phyloP scores from a whole-genome alignment of 2,797 vertebrate species.

The Enteromius fasciolatus region DNA sequence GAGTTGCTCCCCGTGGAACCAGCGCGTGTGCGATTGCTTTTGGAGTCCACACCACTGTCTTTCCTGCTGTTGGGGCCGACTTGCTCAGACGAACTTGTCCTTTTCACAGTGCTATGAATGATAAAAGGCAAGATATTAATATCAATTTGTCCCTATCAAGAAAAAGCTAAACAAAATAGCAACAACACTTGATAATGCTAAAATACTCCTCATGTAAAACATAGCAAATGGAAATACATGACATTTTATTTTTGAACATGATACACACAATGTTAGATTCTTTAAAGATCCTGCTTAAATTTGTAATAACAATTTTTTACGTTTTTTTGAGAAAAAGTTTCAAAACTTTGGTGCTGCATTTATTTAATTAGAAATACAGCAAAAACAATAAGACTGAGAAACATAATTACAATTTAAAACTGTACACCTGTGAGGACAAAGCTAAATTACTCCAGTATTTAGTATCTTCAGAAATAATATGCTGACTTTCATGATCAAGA shows the following conservation, averaged over 20 bases:
- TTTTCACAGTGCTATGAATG: conserved; percentile 86
- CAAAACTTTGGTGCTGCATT: not conserved
- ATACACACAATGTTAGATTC: not conserved
- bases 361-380: not conserved
- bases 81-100: conserved; percentile 93
- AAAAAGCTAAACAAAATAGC: not conserved
- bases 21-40: conserved; percentile 87
- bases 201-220: not conserved
- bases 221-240: not conserved
- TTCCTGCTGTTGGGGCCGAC: conserved; percentile 87
- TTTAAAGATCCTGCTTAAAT: not conserved
- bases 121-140: conserved; percentile 19
- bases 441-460: not conserved
- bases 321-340: not conserved
- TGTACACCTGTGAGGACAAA: not conserved
- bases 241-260: not conserved
- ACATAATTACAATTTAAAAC: not conserved
- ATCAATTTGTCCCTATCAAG: not conserved
- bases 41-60: conserved; percentile 88
- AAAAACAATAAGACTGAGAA: not conserved
- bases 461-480: not conserved
- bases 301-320: not conserved
- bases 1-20: conserved; percentile 95
- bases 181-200: not conserved
- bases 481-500: not conserved